These are phyloP conservation scores for Microplitis manilae DNA, from an alignment of 2,888 invertebrate genomes.

Conservation along the genomic window DNA sequence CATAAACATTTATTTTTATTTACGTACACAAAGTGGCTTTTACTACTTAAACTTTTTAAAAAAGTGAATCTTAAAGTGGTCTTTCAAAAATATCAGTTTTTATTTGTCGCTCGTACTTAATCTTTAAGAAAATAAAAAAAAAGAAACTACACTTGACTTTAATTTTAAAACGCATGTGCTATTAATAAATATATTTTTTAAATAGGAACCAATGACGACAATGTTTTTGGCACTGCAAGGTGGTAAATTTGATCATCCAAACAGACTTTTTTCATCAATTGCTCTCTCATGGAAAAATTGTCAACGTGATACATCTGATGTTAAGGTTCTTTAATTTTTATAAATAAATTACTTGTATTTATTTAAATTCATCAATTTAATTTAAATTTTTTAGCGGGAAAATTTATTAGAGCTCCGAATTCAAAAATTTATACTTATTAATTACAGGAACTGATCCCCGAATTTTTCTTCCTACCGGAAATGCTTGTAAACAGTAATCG, in stretches of 20 bases:
- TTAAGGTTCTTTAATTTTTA: conserved; percentile 79
- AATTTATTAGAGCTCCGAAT: conserved; percentile 13
- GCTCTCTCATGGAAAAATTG: conserved; percentile 98
- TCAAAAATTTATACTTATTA: conserved; percentile 40
- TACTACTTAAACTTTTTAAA: conserved; percentile 53
- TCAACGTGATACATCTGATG: conserved; percentile 98
- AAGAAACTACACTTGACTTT: background rate
- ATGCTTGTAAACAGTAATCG: conserved; percentile 94
- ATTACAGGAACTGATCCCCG: conserved; percentile 93
- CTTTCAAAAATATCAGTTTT: conserved; percentile 53
- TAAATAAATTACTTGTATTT: background rate
- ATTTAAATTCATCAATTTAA: too few species aligned
- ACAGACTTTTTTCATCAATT: conserved; percentile 95
- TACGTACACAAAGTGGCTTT: background rate
- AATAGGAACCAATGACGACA: conserved; percentile 98
- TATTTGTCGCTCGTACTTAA: background rate
- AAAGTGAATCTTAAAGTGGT: conserved; percentile 60
- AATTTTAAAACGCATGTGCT: background rate
- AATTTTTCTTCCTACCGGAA: conserved; percentile 98
- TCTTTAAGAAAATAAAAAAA: conserved; percentile 6
- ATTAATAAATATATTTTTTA: conserved; percentile 48
- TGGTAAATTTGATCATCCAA: conserved; percentile 99
- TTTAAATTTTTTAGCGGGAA: too few species aligned
- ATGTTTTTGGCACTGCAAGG: conserved; percentile 98
- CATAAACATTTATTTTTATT: conserved; percentile 25